Base-by-base conservation (phyloP, 2,888 invertebrate genomes). In the Andrena trimmerana region DNA sequence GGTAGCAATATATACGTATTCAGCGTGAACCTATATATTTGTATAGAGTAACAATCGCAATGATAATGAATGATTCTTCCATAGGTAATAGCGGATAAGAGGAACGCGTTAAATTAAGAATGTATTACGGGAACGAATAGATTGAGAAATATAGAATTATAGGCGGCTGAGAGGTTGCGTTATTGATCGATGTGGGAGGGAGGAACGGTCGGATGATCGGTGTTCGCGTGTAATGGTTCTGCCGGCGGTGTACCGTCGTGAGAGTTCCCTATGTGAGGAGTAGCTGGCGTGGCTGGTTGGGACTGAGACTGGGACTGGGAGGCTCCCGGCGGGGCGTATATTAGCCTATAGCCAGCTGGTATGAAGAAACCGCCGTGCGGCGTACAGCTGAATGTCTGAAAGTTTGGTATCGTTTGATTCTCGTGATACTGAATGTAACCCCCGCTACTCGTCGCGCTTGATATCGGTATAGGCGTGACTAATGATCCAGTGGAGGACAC, bases 281-380 rank as follows among this genome's bases (percentile, higher is more conserved):
- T 93, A 27, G 93, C 93, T 20, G 93, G 93, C 4, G 94, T 94
- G 8, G 92, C 91, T n/a, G 93, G 93, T 73, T 93, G 93, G n/a
- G 91, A 88, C 27, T 91, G 92, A 33, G 93, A 89, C 10, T 93
- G 93, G 16, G 91, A 89, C 20, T 92, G 93, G 27, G 93, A 90
- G 7, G 92, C 91, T 24, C 91, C 91, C 6, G 91, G 85, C 1
- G 94, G 92, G 36, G 94, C 93, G 71, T 93, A 94, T 54, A 94
- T 90, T 50, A 93, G 81, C 50, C 93, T 89, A 75, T 93, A 94
- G 59, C 94, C 93, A 67, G 94, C 91, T 2, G 94, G 93, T 70
- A 94, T 82, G 75, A 93, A 93, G 86, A 94, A 93, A 50, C 94
- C 91, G n/a, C 93, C 92, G 67, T 93, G 92, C 1, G 93, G 89